Conservation (phyloP, 2,113 vertebrate species). For the Asarcornis scutulata region DNA sequence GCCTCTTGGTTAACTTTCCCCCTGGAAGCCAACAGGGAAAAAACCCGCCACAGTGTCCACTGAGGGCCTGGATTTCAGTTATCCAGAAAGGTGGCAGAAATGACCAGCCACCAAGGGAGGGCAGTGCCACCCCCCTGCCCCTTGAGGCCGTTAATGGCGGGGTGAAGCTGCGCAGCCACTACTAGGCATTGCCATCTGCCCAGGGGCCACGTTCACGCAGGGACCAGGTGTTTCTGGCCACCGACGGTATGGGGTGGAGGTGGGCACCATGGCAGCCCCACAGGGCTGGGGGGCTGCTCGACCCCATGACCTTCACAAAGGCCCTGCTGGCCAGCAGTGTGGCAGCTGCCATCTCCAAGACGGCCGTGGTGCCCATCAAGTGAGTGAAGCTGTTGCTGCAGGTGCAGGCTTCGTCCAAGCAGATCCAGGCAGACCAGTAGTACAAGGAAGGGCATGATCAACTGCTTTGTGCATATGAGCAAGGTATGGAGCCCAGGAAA, state of each 20-base stretch:
- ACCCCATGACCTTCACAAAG: conserved; percentile 77
- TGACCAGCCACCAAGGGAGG: no score
- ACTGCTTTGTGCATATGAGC: conserved; percentile 61
- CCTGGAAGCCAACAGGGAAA: neutral
- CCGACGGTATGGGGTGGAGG: no score
- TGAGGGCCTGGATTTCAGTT: neutral
- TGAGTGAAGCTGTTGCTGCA: conserved; percentile 86
- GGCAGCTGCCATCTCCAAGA: conserved; percentile 89
- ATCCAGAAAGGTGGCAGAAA: no score
- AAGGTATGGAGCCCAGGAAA: neutral
- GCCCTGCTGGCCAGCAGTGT: conserved; percentile 88
- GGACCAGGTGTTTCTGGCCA: no score
- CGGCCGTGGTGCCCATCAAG: conserved; percentile 89
- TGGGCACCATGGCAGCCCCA: no score
- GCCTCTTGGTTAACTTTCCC: neutral
- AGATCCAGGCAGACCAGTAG: conserved; percentile 27
- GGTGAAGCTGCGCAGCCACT: no score
- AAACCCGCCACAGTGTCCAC: no score
- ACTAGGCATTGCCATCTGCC: no score
- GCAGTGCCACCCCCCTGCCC: no score
- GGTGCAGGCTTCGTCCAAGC: conserved; percentile 65
- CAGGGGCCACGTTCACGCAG: no score
- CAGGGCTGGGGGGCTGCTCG: no score
- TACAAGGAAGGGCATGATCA: conserved; percentile 52
- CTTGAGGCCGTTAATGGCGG: no score